Evolutionary conservation across 2,113 vertebrate genomes (phyloP), one percentile per base, ranked within the genome.

Genomic region (Tetrao urogallus): DNA sequence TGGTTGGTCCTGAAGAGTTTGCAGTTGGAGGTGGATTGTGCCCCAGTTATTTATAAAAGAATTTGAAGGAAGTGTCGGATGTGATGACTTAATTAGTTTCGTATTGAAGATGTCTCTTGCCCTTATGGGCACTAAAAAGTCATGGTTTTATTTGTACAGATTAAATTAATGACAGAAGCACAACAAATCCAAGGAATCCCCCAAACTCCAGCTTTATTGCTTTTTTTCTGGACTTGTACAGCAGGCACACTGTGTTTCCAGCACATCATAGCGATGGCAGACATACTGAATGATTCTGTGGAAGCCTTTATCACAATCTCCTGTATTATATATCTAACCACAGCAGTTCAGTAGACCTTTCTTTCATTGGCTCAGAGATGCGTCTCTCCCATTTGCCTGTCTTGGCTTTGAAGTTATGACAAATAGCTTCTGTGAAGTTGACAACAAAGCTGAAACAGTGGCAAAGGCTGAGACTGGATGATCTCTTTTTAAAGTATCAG

Each of bases 161-260:
- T 34, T 22, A 61, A 90, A 77, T 15, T 4, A 36, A n/a, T 77
- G 21, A 64, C 10, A 45, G 34, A 63, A 14, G 40, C 9, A 47
- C 20, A 80, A 9, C 15, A 87, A 81, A 81, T 42, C 27, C 67
- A 48, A 82, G 34, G 38, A 72, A 50, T 64, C 6, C 10, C n/a
- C 24, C 5, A 74, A 75, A 2, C n/a, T 30, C n/a, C n/a, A 58
- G 18, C 58, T 54, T 56, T 81, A 28, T 74, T 1, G 0, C 2
- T 38, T 22, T 58, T 82, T 45, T 70, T 6, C 50, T 83, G 72
- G 54, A 12, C 30, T 45, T 58, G 13, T 66, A 17, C 28, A 63
- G 12, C 11, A 20, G 20, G 8, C 47, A 72, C 30, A 12, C 1
- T 0, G 0, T 0, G 0, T 60, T 34, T 18, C 14, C 38, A 56